Percentiles rank a stretch among this genome's conserved stretches.
These are phyloP conservation scores for Oxyura jamaicensis DNA, from an alignment of 2,113 vertebrate species.

Conservation along the genomic window DNA sequence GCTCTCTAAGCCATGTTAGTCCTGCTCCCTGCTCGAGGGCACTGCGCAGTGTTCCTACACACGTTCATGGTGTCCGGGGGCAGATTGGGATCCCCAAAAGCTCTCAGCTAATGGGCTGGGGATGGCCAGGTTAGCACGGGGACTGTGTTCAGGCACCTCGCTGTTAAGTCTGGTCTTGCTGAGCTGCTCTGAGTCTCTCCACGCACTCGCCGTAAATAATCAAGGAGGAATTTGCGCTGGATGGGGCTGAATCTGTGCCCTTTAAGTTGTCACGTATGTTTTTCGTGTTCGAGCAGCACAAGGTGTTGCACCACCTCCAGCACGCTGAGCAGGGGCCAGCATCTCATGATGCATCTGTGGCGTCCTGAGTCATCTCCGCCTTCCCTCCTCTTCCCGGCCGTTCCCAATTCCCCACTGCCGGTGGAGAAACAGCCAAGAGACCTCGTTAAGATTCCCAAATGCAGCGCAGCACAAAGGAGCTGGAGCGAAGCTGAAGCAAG, in stretches of 20 bases:
- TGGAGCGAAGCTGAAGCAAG: conserved; percentile 10
- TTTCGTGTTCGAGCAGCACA: background rate
- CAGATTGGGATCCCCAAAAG: background rate
- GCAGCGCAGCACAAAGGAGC: background rate
- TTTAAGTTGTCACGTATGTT: background rate
- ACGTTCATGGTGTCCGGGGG: accelerated
- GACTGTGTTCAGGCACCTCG: background rate
- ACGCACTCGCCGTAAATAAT: background rate
- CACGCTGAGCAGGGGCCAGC: background rate
- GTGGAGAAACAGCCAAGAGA: conserved; percentile 1
- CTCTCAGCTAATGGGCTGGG: accelerated
- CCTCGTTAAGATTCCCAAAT: conserved; percentile 24
- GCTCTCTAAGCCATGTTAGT: background rate
- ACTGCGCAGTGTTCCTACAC: background rate
- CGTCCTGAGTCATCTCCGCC: conserved; percentile 27
- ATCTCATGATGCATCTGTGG: background rate
- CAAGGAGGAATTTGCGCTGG: accelerated
- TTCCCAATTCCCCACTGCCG: background rate
- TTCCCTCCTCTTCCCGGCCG: background rate
- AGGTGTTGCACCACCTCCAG: conserved; percentile 9
- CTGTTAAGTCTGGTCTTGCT: background rate
- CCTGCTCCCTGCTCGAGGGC: background rate
- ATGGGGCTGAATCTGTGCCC: background rate
- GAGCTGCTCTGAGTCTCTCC: background rate
- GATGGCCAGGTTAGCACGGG: background rate